Evolutionary conservation across 2,797 vertebrate species (phyloP).

Genomic region (Pseudochromis fuscus): DNA sequence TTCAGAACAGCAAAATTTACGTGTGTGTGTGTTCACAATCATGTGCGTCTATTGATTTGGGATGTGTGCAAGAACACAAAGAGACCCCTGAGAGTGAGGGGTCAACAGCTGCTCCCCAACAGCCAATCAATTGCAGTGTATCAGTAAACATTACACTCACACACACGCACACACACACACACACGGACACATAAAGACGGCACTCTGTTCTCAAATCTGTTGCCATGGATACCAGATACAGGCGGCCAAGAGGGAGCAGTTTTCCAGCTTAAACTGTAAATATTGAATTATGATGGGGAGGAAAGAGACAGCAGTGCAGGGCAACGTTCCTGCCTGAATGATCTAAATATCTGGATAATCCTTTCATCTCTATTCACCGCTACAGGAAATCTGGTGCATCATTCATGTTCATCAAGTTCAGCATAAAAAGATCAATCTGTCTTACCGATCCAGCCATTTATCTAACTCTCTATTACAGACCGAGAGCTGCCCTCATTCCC

Average conservation of each 20-base stretch:
- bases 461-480: constrained; percentile 56
- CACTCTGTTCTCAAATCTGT: constrained; percentile 82
- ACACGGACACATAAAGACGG: constrained; percentile 63
- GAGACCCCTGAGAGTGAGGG: constrained; percentile 85
- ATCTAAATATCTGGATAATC: constrained; percentile 78
- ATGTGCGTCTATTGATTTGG: constrained; percentile 81
- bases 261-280: constrained; percentile 85
- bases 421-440: constrained; percentile 70
- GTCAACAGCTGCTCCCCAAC: constrained; percentile 87
- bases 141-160: constrained; percentile 85
- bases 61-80: constrained; percentile 85
- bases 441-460: constrained; percentile 62
- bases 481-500: constrained; percentile 66
- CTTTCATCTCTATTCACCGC: constrained; percentile 77
- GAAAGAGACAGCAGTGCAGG: constrained; percentile 72
- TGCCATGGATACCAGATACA: constrained; percentile 87
- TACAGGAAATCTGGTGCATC: constrained; percentile 77
- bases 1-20: constrained; percentile 46
- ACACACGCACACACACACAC: constrained; percentile 38
- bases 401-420: constrained; percentile 75
- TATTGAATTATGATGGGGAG: constrained; percentile 84
- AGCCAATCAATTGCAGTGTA: constrained; percentile 87
- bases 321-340: constrained; percentile 67
- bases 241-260: constrained; percentile 83
- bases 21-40: constrained; percentile 40